Percentiles rank a stretch among this genome's conserved stretches.
These are phyloP conservation scores for Hydropsyche tenuis DNA, from an alignment of 1,140 invertebrate species.

Conservation along the genomic window DNA sequence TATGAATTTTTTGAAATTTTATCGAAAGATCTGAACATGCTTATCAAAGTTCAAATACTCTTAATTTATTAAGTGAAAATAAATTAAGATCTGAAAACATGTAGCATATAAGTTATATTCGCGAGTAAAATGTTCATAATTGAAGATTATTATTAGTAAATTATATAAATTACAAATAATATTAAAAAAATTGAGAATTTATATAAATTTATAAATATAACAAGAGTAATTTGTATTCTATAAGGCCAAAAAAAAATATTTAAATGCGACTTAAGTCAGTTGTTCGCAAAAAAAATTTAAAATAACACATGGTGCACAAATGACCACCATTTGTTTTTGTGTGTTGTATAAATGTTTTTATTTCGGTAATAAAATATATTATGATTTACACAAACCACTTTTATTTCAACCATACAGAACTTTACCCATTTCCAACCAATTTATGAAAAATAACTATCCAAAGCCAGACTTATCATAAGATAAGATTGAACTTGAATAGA, in stretches of 20 bases:
- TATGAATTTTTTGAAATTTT: not conserved
- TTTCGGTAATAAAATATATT: slow-evolving; percentile 50
- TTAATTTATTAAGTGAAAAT: slow-evolving; percentile 48
- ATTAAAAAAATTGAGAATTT: slow-evolving; percentile 45
- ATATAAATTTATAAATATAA: slow-evolving; percentile 44
- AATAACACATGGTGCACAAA: slow-evolving; percentile 32
- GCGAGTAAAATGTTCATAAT: slow-evolving; percentile 34
- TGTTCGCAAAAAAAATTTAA: slow-evolving; percentile 36
- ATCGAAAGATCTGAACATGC: slow-evolving; percentile 34
- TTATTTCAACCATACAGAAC: not conserved
- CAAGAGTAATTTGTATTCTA: slow-evolving; percentile 39
- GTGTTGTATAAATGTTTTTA: slow-evolving; percentile 50
- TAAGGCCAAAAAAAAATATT: slow-evolving; percentile 39
- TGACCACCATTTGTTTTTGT: slow-evolving; percentile 40
- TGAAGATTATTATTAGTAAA: slow-evolving; percentile 24
- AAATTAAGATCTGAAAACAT: slow-evolving; percentile 47
- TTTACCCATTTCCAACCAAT: not conserved
- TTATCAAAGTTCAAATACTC: slow-evolving; percentile 46
- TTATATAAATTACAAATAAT: slow-evolving; percentile 46
- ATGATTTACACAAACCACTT: slow-evolving; percentile 30
- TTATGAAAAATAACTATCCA: no score
- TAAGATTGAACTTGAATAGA: no score
- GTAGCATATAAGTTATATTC: slow-evolving; percentile 36
- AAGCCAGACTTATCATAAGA: no score
- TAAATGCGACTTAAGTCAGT: slow-evolving; percentile 45